These are phyloP conservation scores for Anguilla japonica DNA, from an alignment of 2,113 vertebrate species.

Conservation along the genomic window DNA sequence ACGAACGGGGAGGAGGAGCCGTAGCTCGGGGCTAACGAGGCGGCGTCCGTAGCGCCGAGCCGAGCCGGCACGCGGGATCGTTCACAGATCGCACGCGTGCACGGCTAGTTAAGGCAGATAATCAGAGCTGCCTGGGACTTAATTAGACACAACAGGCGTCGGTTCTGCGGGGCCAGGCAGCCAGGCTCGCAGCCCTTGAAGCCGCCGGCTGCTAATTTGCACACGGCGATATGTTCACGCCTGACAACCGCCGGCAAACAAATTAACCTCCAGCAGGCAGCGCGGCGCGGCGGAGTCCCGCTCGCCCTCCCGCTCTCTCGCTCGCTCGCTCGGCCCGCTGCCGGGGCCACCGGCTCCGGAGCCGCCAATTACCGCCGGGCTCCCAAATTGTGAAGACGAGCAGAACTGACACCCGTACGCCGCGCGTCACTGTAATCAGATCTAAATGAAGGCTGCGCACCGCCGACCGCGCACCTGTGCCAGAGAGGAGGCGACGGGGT, in stretches of 20 bases:
- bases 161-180: conserved; percentile 51
- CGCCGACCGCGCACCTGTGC: conserved; percentile 72
- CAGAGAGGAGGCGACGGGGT: conserved; percentile 63
- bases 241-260: conserved; percentile 74
- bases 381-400: conserved; percentile 78
- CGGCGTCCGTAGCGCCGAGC: too few species aligned
- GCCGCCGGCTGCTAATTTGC: conserved; percentile 60
- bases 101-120: conserved; percentile 53
- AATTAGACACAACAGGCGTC: conserved; percentile 72
- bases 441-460: conserved; percentile 75
- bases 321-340: too few species aligned
- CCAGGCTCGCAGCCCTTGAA: conserved; percentile 54
- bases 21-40: conserved; percentile 41
- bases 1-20: too few species aligned
- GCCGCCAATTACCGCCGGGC: conserved; percentile 67
- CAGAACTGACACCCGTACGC: conserved; percentile 79
- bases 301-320: conserved; percentile 66
- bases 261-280: conserved; percentile 61
- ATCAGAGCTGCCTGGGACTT: conserved; percentile 60
- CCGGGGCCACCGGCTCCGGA: conserved; percentile 56
- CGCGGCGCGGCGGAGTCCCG: conserved; percentile 53
- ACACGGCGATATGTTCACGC: conserved; percentile 62
- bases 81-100: conserved; percentile 9
- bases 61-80: not conserved
- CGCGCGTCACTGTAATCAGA: conserved; percentile 76